phyloP scores from a whole-genome alignment of 2,888 invertebrate species.

The Clitarchus hookeri region DNA sequence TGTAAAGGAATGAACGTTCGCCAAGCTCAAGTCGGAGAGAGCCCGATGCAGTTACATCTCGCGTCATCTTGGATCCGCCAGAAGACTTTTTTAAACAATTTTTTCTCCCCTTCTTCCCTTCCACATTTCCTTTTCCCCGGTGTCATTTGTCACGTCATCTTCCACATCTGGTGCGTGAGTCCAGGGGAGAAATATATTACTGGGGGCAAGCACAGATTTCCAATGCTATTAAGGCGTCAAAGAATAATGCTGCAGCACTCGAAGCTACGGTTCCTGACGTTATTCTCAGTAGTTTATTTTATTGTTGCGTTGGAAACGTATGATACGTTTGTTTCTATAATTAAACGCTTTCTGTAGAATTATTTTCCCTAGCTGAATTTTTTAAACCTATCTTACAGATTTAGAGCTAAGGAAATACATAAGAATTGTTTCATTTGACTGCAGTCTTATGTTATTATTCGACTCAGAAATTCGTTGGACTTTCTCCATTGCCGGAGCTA shows the following conservation, averaged over 20 bases:
- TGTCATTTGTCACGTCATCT: conserved; percentile 29
- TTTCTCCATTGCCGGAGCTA: too few species aligned
- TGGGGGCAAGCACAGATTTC: neutral
- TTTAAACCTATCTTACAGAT: too few species aligned
- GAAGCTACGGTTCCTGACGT: too few species aligned
- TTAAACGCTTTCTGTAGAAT: too few species aligned
- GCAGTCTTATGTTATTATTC: too few species aligned
- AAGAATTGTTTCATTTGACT: too few species aligned
- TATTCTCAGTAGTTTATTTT: too few species aligned
- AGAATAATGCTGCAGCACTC: neutral
- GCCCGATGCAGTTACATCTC: conserved; percentile 17
- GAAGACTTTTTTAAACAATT: neutral
- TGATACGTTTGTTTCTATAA: too few species aligned
- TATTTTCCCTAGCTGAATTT: too few species aligned
- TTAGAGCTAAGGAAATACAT: too few species aligned
- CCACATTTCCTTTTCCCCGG: conserved; percentile 24
- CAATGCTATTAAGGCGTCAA: neutral
- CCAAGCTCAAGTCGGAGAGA: neutral
- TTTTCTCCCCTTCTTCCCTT: neutral
- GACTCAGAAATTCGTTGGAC: too few species aligned
- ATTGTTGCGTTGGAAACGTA: too few species aligned
- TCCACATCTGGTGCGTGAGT: conserved; percentile 12
- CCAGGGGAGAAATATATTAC: neutral
- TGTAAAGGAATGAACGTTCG: neutral
- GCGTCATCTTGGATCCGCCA: neutral